Base-by-base conservation (phyloP, 2,888 invertebrate species). In the Sussaba pulchella region DNA sequence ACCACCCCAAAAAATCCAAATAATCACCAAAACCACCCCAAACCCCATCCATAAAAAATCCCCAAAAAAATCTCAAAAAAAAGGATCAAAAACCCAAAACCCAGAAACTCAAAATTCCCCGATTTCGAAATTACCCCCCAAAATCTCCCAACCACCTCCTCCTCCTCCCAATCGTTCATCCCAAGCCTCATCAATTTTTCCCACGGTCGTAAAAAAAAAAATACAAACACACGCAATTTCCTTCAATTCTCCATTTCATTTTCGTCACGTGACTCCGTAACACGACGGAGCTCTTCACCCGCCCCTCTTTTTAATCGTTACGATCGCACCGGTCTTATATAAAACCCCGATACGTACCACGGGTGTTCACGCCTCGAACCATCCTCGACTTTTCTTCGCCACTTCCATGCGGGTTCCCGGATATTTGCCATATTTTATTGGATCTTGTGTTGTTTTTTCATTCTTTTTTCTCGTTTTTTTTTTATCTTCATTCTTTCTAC, bases 371-470 rank as follows among this genome's bases (percentile, higher is more conserved):
- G 31, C 6, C 31, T 31, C 31, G 31, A 31, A 6, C 4, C 31
- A 31, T 6, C 31, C 6, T 6, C 31, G 31, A 5, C 31, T 31
- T 31, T 31, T 36, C 31, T 57, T 57, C 3, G 2, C 31, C n/a
- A 9, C 1, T 54, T 54, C 26, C 54, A 78, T 78, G 78, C 78
- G 78, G 78, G 78, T 78, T 69, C 31, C 78, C 78, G 78, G 78
- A 78, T 69, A 50, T 54, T 14, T 2, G 45, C n/a, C 41, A 54
- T 63, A 45, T 67, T n/a, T 66, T 78, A 59, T 61, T 63, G 43
- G 8, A 31, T 31, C 6, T 31, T 31, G 19, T 36, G 21, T 31
- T 26, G n/a, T 61, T 41, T 19, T 47, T 17, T 26, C 26, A 43
- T 36, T 19, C n/a, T n/a, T n/a, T n/a, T n/a, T n/a, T 31, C 6